Percentiles rank a stretch among this genome's conserved stretches.
These are phyloP conservation scores for Cantharis flavilabris DNA, from an alignment of 2,888 invertebrate genomes.

Conservation along the genomic window DNA sequence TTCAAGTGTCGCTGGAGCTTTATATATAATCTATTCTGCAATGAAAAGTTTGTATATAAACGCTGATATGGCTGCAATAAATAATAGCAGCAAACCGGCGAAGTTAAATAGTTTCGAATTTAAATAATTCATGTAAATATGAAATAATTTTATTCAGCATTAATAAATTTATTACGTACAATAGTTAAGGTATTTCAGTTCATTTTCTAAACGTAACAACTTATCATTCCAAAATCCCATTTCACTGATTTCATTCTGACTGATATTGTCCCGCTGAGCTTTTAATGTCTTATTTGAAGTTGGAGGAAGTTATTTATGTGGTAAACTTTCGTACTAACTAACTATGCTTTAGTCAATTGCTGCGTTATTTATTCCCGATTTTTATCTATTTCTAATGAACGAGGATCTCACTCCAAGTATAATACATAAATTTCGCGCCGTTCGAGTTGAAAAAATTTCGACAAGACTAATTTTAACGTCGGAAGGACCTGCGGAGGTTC, in stretches of 20 bases:
- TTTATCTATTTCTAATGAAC: neutral
- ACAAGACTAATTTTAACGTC: neutral
- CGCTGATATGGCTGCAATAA: neutral
- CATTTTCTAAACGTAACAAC: constrained; percentile 25
- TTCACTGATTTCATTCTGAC: constrained; percentile 34
- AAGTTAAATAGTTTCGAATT: neutral
- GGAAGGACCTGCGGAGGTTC: neutral
- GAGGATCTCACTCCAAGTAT: neutral
- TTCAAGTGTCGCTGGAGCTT: neutral
- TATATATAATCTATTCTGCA: neutral
- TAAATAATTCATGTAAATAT: neutral
- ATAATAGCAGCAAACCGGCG: neutral
- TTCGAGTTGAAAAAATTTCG: neutral
- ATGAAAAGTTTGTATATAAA: neutral
- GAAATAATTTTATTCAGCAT: neutral
- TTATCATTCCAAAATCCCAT: constrained; percentile 29
- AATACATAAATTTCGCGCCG: neutral
- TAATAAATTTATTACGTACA: neutral
- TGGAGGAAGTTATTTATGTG: constrained; percentile 36
- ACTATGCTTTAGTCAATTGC: neutral
- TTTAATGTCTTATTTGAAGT: constrained; percentile 38
- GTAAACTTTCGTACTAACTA: constrained; percentile 25
- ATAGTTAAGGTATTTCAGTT: constrained; percentile 15
- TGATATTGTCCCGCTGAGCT: constrained; percentile 38
- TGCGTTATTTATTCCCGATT: neutral